A percentile compares a stretch with the other conserved stretches of the same genome.
Conservation (phyloP, 2,797 vertebrate genomes). For the Salmo trutta region DNA sequence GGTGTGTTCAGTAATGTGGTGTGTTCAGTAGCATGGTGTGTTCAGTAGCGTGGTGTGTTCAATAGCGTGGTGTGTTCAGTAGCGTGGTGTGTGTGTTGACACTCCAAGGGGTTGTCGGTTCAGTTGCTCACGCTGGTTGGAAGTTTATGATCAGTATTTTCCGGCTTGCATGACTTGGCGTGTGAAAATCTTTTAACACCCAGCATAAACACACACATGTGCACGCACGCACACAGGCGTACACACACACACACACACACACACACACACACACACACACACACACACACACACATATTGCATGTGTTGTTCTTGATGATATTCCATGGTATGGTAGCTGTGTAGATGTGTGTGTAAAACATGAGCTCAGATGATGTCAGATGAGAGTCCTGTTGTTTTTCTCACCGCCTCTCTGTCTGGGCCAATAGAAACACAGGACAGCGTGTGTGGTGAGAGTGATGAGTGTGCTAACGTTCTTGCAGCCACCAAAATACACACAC, state of each 20-base stretch:
- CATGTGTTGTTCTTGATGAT: not conserved
- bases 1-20: too few species aligned
- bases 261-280: too few species aligned
- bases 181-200: conserved; percentile 80
- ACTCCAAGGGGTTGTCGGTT: conserved; percentile 67
- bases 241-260: too few species aligned
- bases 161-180: conserved; percentile 78
- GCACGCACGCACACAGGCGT: not conserved
- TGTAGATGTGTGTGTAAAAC: not conserved
- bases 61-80: too few species aligned
- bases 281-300: too few species aligned
- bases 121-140: conserved; percentile 71
- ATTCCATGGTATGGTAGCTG: not conserved
- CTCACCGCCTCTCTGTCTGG: not conserved
- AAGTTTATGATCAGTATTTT: conserved; percentile 83
- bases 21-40: too few species aligned
- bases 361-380: not conserved
- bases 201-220: conserved; percentile 62
- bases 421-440: too few species aligned
- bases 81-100: conserved; percentile 50
- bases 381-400: not conserved
- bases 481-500: conserved; percentile 11
- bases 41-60: too few species aligned
- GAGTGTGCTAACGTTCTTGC: too few species aligned
- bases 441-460: too few species aligned